Evolutionary conservation across 2,113 vertebrate species (phyloP).

Genomic region (Corvus moneduloides): DNA sequence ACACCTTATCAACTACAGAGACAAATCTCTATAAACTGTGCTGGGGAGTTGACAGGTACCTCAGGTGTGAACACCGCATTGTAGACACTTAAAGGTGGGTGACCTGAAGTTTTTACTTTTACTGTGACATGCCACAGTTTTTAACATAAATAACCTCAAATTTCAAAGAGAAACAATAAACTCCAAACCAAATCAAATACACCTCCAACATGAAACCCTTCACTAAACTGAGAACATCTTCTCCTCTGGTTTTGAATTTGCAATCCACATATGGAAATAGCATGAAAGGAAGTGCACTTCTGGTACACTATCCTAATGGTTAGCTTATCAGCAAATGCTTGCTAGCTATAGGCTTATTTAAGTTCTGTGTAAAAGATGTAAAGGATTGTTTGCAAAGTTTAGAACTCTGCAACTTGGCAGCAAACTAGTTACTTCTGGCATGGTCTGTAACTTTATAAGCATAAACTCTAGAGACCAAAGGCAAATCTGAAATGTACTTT

Average conservation of each 20-base stretch:
- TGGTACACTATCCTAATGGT: not conserved
- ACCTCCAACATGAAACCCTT: not conserved
- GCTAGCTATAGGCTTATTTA: not conserved
- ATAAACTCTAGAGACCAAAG: not conserved
- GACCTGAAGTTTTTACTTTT: not conserved
- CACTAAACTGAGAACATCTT: not conserved
- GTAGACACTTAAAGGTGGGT: not conserved
- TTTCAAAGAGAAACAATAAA: not conserved
- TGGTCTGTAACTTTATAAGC: not conserved
- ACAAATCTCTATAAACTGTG: not conserved
- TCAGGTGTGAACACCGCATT: not conserved
- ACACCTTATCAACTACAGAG: not conserved
- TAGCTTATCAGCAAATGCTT: not conserved
- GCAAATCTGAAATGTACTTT: not conserved
- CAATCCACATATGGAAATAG: not conserved
- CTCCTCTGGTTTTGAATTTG: not conserved
- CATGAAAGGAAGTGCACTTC: not conserved
- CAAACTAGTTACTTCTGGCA: not conserved
- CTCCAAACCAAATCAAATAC: not conserved
- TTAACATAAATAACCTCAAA: not conserved
- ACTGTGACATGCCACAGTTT: not conserved
- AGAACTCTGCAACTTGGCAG: not conserved
- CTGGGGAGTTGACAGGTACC: not conserved
- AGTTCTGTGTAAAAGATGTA: not conserved
- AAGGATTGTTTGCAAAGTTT: not conserved